Conservation (phyloP, 2,888 invertebrate genomes). For the Lithophane socia region DNA sequence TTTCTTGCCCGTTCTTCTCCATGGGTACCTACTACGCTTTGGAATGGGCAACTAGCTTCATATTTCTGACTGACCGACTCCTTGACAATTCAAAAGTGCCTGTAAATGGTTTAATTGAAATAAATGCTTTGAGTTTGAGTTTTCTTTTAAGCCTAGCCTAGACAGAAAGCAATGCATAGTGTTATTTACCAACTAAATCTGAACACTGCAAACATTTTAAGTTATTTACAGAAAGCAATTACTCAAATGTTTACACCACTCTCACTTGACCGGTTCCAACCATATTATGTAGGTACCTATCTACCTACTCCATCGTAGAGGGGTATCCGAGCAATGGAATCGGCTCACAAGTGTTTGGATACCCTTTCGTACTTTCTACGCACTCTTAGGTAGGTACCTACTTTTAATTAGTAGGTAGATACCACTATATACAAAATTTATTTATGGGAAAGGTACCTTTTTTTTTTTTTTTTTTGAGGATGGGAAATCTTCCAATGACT, state of each 20-base stretch:
- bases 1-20: too few relatives aligned
- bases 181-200: conserved; percentile 16
- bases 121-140: too few relatives aligned
- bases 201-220: conserved; percentile 25
- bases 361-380: conserved; percentile 42
- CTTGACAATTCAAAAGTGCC: too few relatives aligned
- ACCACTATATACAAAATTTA: too few relatives aligned
- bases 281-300: background rate
- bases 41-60: too few relatives aligned
- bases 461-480: too few relatives aligned
- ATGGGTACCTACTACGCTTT: too few relatives aligned
- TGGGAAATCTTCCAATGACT: too few relatives aligned
- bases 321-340: background rate
- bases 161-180: conserved; percentile 10
- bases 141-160: conserved; percentile 1
- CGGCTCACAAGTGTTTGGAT: conserved; percentile 6
- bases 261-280: conserved; percentile 29
- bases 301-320: background rate
- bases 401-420: too few relatives aligned
- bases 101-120: too few relatives aligned
- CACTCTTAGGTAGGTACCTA: background rate
- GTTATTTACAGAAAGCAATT: conserved; percentile 49
- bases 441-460: too few relatives aligned
- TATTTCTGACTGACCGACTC: too few relatives aligned
- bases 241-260: conserved; percentile 9